Conservation (phyloP, 2,888 invertebrate genomes). For the Zygogramma bicolorata region DNA sequence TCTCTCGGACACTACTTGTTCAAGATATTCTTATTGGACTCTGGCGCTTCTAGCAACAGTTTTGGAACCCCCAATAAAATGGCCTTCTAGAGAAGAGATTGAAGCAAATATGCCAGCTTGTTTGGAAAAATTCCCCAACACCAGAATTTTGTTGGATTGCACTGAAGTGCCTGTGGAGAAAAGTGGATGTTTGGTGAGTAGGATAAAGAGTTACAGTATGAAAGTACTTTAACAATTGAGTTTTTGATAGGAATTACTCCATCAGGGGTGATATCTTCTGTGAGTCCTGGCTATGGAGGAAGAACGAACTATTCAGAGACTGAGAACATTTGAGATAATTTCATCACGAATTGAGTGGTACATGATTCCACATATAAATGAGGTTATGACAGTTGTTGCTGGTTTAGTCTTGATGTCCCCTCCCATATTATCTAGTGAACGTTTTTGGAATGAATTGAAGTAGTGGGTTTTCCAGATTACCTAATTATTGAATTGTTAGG, state of each 20-base stretch:
- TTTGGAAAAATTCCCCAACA: not conserved
- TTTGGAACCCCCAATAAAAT: not conserved
- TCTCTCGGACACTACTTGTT: not conserved
- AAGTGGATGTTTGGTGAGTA: not conserved
- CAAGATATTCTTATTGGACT: not conserved
- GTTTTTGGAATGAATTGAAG: not conserved
- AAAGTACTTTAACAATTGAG: conserved; percentile 8
- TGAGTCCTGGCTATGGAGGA: conserved; percentile 2
- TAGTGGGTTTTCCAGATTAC: too few species aligned
- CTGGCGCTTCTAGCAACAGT: not conserved
- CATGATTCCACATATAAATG: not conserved
- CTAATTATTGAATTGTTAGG: too few species aligned
- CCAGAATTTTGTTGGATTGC: conserved; percentile 23
- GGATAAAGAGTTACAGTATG: conserved; percentile 7
- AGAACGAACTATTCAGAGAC: not conserved
- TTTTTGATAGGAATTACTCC: conserved; percentile 22
- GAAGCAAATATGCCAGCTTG: not conserved
- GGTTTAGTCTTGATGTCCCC: not conserved
- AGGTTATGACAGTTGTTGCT: not conserved
- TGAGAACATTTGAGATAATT: not conserved
- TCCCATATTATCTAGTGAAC: not conserved
- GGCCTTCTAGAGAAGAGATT: conserved; percentile 7
- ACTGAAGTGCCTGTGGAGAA: conserved; percentile 17
- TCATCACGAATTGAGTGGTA: not conserved
- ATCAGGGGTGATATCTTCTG: conserved; percentile 18